Conservation (phyloP, 1,140 invertebrate genomes). For the Leptinotarsa defecta region DNA sequence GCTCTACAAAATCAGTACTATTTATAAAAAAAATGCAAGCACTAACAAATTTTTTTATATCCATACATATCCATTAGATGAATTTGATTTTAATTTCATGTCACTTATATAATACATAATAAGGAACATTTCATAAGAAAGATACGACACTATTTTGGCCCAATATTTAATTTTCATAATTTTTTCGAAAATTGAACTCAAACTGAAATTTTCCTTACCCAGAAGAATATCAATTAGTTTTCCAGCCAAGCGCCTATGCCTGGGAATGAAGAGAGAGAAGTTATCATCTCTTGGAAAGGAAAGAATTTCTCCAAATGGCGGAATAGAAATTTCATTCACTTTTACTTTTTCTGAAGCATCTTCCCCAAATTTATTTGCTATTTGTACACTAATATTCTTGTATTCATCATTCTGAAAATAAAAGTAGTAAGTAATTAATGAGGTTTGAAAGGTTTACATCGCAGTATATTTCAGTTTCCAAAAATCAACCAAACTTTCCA, state of each 20-base stretch:
- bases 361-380: constrained; percentile 61
- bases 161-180: background rate
- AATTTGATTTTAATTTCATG: too few relatives aligned
- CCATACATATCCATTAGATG: too few relatives aligned
- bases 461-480: background rate
- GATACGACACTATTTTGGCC: too few relatives aligned
- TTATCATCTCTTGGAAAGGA: constrained; percentile 58
- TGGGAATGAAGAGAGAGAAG: constrained; percentile 64
- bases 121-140: too few relatives aligned
- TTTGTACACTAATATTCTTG: constrained; percentile 52
- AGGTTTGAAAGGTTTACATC: too few relatives aligned
- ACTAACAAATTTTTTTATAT: too few relatives aligned
- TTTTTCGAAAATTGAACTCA: background rate
- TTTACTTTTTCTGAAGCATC: constrained; percentile 58
- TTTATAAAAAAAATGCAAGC: too few relatives aligned
- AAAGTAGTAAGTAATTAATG: background rate
- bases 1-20: too few relatives aligned
- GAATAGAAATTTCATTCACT: constrained; percentile 59
- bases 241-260: constrained; percentile 60
- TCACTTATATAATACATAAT: too few relatives aligned
- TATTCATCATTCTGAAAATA: constrained; percentile 58
- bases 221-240: constrained; percentile 74
- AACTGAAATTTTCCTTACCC: constrained; percentile 53
- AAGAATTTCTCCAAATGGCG: constrained; percentile 59
- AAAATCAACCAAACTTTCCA: too few relatives aligned